phyloP scores from a whole-genome alignment of 2,888 invertebrate species.

The Merodon equestris region DNA sequence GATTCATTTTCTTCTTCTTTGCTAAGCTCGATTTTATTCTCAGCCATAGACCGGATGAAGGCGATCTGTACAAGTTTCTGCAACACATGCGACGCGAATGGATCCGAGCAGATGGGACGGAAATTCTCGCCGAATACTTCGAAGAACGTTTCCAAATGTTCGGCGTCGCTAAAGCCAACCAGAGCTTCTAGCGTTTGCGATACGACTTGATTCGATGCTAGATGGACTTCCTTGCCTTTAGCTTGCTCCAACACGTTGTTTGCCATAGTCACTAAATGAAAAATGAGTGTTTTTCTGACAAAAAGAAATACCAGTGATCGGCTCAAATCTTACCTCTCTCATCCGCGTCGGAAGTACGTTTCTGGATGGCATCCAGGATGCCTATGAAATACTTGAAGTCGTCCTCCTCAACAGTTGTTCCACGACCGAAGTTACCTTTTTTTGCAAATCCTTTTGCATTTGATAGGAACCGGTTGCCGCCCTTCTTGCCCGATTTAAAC shows the following conservation, averaged over 20 bases:
- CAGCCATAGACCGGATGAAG: constrained; percentile 74
- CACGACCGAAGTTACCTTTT: constrained; percentile 86
- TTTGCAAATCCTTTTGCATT: constrained; percentile 89
- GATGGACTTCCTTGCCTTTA: constrained; percentile 84
- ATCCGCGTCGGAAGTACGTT: constrained; percentile 84
- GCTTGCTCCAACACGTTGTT: constrained; percentile 88
- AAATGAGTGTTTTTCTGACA: background rate
- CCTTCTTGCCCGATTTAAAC: constrained; percentile 69
- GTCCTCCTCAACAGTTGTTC: constrained; percentile 85
- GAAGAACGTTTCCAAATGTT: constrained; percentile 83
- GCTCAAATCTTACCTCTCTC: constrained; percentile 83
- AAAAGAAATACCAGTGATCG: background rate
- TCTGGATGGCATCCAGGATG: constrained; percentile 85
- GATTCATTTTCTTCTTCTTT: constrained; percentile 68
- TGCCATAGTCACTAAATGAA: constrained; percentile 80
- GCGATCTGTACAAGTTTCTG: constrained; percentile 82
- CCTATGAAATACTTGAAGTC: constrained; percentile 88
- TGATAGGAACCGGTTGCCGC: constrained; percentile 78
- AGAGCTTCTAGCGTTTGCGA: constrained; percentile 88
- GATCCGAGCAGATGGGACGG: constrained; percentile 86
- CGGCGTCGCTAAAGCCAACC: constrained; percentile 83
- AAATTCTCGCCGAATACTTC: constrained; percentile 83
- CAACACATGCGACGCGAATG: constrained; percentile 89
- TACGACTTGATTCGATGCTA: constrained; percentile 89
- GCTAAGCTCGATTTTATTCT: constrained; percentile 37